Percentiles rank a stretch among this genome's conserved stretches.
phyloP scores from a whole-genome alignment of 2,113 vertebrate species.

The Gobio gobio region DNA sequence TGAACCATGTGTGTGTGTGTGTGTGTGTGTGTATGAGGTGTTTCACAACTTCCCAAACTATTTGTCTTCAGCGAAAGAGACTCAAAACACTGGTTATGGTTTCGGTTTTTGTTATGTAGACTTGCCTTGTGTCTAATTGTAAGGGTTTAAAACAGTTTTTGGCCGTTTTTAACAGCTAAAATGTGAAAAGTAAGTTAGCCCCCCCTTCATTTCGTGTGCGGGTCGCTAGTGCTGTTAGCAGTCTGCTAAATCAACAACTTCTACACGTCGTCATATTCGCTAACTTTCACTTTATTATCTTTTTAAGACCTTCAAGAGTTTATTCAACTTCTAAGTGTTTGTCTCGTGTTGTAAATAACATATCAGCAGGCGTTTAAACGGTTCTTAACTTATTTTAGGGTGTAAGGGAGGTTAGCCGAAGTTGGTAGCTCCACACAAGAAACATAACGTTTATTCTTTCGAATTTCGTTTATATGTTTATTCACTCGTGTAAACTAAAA shows the following conservation, averaged over 20 bases:
- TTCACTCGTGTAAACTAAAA: neutral
- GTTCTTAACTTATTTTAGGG: neutral
- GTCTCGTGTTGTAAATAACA: neutral
- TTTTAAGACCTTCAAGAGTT: neutral
- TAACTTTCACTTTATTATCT: neutral
- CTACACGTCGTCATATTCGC: neutral
- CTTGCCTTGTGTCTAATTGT: neutral
- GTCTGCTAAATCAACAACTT: conserved; percentile 33
- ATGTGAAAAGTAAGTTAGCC: neutral
- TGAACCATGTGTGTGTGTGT: neutral
- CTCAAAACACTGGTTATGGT: neutral
- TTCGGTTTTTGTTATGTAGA: neutral
- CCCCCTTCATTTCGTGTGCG: neutral
- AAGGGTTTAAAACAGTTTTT: neutral
- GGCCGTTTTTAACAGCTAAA: too few species aligned
- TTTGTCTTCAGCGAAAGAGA: neutral
- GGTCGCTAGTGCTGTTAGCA: conserved; percentile 37
- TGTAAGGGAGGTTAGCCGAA: neutral
- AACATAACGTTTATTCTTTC: neutral
- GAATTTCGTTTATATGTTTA: neutral
- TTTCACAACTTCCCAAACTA: conserved; percentile 36
- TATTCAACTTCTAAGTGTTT: neutral
- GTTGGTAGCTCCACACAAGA: neutral
- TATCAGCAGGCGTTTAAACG: neutral
- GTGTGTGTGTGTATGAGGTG: neutral